These are phyloP conservation scores for Premnoplex brunnescens DNA, from an alignment of 2,797 vertebrate species.

Conservation along the genomic window DNA sequence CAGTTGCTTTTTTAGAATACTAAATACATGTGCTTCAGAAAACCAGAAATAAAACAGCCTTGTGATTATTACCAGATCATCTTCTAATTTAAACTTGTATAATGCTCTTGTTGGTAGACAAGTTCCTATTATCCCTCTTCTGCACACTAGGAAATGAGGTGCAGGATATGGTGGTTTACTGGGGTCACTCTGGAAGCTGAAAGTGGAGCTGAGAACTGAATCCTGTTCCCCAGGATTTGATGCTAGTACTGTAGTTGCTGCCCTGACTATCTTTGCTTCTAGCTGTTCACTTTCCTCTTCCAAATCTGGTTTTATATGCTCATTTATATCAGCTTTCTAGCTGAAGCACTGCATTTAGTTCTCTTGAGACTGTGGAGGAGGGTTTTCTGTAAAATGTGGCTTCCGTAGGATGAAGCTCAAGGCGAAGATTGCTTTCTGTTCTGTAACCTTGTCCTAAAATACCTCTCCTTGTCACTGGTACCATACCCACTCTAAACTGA, in stretches of 20 bases:
- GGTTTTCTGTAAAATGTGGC: background rate
- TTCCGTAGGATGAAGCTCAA: background rate
- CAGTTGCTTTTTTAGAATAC: background rate
- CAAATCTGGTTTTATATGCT: background rate
- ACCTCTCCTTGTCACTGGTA: background rate
- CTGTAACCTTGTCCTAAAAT: slow-evolving; percentile 21
- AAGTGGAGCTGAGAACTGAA: background rate
- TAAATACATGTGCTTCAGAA: background rate
- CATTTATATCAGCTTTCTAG: background rate
- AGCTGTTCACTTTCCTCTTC: background rate
- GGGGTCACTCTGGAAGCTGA: background rate
- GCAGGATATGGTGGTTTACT: background rate
- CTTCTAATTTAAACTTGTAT: background rate
- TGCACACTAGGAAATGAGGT: background rate
- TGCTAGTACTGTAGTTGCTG: background rate
- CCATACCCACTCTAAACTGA: background rate
- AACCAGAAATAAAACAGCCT: background rate
- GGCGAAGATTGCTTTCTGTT: background rate
- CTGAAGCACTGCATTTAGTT: background rate
- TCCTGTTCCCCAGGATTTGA: background rate
- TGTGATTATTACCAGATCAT: background rate
- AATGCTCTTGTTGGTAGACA: background rate
- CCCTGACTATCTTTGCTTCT: background rate
- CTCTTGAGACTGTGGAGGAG: slow-evolving; percentile 2
- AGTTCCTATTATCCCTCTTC: background rate